Conservation (phyloP, 2,113 vertebrate genomes). For the Eolophus roseicapilla region DNA sequence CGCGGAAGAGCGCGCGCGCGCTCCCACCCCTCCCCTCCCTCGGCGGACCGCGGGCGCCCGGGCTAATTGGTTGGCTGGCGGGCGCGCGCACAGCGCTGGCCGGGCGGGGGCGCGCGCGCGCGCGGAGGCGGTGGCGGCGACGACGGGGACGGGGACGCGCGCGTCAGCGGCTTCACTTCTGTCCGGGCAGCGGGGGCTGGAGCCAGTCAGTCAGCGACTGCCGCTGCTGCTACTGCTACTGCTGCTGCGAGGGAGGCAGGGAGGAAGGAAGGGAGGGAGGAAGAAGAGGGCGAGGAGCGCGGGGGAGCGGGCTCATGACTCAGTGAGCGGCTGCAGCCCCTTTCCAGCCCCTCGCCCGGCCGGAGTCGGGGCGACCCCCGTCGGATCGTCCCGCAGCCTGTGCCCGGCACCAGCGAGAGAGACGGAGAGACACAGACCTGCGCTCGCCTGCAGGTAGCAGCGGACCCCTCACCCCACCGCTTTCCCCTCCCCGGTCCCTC, state of each 20-base stretch:
- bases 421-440: no score
- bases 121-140: constrained; percentile 20
- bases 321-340: background rate
- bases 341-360: background rate
- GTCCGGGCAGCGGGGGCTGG: constrained; percentile 44
- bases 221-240: background rate
- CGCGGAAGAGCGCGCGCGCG: no score
- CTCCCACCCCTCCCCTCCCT: no score
- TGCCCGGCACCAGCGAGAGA: no score
- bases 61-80: constrained; percentile 33
- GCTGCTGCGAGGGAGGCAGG: background rate
- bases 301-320: background rate
- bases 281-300: background rate
- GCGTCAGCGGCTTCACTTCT: constrained; percentile 57
- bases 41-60: constrained; percentile 27
- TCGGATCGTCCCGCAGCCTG: no score
- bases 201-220: background rate
- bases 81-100: background rate
- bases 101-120: background rate
- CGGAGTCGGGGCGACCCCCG: no score
- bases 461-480: no score
- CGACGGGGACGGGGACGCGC: background rate
- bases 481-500: no score
- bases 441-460: no score
- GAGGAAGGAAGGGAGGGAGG: background rate